Conservation (phyloP, 2,113 vertebrate genomes). For the Hylia prasina region DNA sequence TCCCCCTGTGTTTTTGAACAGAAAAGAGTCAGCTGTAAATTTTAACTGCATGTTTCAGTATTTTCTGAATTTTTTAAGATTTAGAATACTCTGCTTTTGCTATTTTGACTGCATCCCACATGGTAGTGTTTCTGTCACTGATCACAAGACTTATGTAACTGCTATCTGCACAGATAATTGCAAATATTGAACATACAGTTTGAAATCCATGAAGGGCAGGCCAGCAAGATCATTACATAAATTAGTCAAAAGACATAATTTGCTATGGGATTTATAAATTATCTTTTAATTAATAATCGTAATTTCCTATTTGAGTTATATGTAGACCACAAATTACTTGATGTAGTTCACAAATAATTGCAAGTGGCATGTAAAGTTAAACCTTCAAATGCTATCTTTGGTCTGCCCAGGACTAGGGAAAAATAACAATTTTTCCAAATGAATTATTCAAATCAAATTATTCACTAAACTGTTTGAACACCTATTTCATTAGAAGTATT, state of each 20-base stretch:
- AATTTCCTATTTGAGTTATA: background rate
- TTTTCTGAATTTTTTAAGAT: background rate
- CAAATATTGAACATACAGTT: conserved; percentile 51
- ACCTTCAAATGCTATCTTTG: background rate
- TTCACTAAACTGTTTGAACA: background rate
- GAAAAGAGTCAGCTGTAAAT: background rate
- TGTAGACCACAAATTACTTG: background rate
- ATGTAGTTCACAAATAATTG: conserved; percentile 3
- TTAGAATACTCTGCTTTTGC: background rate
- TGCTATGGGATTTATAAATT: conserved; percentile 17
- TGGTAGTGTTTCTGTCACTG: background rate
- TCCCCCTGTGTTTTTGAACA: background rate
- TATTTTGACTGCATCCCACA: background rate
- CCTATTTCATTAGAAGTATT: background rate
- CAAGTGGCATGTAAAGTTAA: background rate
- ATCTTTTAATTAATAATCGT: conserved; percentile 28
- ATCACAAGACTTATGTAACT: conserved; percentile 36
- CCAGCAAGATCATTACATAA: conserved; percentile 19
- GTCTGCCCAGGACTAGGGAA: background rate
- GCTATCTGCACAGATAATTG: conserved; percentile 29
- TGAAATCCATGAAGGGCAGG: conserved; percentile 45
- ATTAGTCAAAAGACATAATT: conserved; percentile 39
- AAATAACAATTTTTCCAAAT: background rate
- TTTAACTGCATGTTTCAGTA: background rate
- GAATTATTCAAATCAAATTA: background rate